A percentile compares a stretch with the other conserved stretches of the same genome.
Evolutionary conservation across 1,140 invertebrate genomes (phyloP).

Genomic region (Zaprionus vittiger): DNA sequence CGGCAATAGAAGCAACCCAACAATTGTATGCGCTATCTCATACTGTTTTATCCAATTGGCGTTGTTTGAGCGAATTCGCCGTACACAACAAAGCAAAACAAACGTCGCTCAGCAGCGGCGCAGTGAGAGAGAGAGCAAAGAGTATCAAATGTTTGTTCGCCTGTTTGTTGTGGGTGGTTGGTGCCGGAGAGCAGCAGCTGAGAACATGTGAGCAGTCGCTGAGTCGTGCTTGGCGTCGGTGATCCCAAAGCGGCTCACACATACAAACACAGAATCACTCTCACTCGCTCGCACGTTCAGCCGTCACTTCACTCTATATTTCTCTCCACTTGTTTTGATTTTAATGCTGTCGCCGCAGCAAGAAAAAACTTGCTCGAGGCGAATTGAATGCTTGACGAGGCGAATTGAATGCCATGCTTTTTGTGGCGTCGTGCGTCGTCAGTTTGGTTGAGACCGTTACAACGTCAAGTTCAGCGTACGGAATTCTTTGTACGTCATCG

Average conservation of each 20-base stretch:
- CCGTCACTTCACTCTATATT: constrained; percentile 2
- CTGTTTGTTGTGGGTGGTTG: constrained; percentile 43
- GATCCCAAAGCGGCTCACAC: constrained; percentile 28
- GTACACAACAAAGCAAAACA: constrained; percentile 52
- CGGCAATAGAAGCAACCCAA: constrained; percentile 25
- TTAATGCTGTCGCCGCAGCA: constrained; percentile 35
- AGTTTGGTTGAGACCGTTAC: constrained; percentile 74
- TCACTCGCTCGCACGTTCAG: constrained; percentile 3
- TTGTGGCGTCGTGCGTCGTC: constrained; percentile 32
- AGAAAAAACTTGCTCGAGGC: background rate
- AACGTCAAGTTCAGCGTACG: constrained; percentile 67
- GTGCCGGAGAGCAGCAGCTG: constrained; percentile 21
- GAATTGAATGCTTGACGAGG: constrained; percentile 8
- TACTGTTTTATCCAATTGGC: constrained; percentile 60
- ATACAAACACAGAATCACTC: constrained; percentile 10
- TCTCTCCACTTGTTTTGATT: constrained; percentile 39
- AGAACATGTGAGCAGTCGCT: constrained; percentile 15
- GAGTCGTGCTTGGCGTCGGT: constrained; percentile 10
- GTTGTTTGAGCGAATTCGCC: constrained; percentile 80
- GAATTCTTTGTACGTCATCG: constrained; percentile 47
- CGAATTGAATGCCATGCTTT: constrained; percentile 41
- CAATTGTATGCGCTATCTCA: constrained; percentile 46
- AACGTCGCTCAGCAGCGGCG: constrained; percentile 13
- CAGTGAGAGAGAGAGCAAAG: constrained; percentile 3
- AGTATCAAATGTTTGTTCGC: constrained; percentile 46